Evolutionary conservation across 2,888 invertebrate species (phyloP).

Genomic region (Barypeithes pellucidus): DNA sequence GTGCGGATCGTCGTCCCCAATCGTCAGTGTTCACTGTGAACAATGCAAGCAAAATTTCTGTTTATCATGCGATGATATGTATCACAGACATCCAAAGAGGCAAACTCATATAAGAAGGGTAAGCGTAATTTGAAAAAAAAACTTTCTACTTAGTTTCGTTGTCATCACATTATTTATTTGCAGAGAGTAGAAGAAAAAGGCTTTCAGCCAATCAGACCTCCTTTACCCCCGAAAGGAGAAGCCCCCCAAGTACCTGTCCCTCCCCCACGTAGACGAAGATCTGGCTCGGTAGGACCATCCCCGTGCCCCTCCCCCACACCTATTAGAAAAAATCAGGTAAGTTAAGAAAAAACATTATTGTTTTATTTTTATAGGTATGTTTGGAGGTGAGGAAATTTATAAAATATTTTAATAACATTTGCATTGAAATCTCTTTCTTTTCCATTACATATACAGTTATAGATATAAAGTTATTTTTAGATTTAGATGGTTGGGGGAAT

Average conservation of each 20-base stretch:
- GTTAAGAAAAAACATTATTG: no score
- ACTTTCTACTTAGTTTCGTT: conserved; percentile 7
- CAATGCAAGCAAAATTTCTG: conserved; percentile 91
- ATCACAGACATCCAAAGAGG: conserved; percentile 92
- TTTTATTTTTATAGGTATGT: no score
- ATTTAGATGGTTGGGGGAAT: no score
- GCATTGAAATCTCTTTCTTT: no score
- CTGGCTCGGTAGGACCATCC: conserved; percentile 72
- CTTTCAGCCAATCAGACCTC: conserved; percentile 71
- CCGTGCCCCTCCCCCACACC: conserved; percentile 71
- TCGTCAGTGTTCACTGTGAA: conserved; percentile 87
- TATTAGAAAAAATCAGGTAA: conserved; percentile 68
- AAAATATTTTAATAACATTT: no score
- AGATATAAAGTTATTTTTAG: no score
- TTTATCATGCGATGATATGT: conserved; percentile 94
- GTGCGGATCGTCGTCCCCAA: conserved; percentile 87
- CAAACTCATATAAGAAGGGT: conserved; percentile 87
- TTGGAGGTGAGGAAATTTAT: no score
- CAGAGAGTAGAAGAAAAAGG: conserved; percentile 57
- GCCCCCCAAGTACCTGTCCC: conserved; percentile 75
- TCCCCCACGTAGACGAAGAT: conserved; percentile 76
- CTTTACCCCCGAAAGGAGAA: conserved; percentile 81
- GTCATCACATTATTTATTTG: no score
- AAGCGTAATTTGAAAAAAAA: conserved; percentile 55
- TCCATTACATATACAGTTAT: no score